A percentile compares a stretch with the other conserved stretches of the same genome.
These are phyloP conservation scores for Leptopilina boulardi DNA, from an alignment of 1,140 invertebrate species.

Conservation along the genomic window DNA sequence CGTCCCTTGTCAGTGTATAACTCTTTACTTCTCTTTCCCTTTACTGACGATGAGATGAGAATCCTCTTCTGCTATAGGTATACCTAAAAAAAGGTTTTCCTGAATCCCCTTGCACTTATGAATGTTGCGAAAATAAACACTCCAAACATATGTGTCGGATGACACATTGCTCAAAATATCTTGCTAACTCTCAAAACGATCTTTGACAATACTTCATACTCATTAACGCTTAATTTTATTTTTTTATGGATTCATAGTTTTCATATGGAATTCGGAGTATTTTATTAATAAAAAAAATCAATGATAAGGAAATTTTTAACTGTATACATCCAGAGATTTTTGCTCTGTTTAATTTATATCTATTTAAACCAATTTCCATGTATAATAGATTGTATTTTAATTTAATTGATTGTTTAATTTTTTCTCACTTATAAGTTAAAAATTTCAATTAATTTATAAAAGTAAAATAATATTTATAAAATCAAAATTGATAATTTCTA, in stretches of 20 bases:
- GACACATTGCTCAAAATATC: slow-evolving; percentile 66
- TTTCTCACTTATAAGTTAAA: too few species aligned
- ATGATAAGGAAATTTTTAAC: too few species aligned
- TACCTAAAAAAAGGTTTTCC: not conserved
- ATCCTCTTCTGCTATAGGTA: not conserved
- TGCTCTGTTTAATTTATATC: too few species aligned
- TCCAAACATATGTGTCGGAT: slow-evolving; percentile 52
- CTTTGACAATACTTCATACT: not conserved
- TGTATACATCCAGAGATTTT: too few species aligned
- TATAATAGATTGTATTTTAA: too few species aligned
- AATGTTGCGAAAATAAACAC: slow-evolving; percentile 64
- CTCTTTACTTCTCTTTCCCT: slow-evolving; percentile 40
- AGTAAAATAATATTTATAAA: too few species aligned
- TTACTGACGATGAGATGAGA: not conserved
- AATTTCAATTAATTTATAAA: too few species aligned
- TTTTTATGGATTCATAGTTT: not conserved
- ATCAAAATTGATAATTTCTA: too few species aligned
- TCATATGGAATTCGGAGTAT: not conserved
- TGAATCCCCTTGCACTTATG: not conserved
- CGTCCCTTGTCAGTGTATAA: slow-evolving; percentile 47
- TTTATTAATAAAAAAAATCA: too few species aligned
- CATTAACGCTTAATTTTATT: slow-evolving; percentile 1
- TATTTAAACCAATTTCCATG: too few species aligned
- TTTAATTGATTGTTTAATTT: too few species aligned
- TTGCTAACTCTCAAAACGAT: slow-evolving; percentile 36